Base-by-base conservation (phyloP, 2,888 invertebrate species). In the Siphonodentalium dalli region DNA sequence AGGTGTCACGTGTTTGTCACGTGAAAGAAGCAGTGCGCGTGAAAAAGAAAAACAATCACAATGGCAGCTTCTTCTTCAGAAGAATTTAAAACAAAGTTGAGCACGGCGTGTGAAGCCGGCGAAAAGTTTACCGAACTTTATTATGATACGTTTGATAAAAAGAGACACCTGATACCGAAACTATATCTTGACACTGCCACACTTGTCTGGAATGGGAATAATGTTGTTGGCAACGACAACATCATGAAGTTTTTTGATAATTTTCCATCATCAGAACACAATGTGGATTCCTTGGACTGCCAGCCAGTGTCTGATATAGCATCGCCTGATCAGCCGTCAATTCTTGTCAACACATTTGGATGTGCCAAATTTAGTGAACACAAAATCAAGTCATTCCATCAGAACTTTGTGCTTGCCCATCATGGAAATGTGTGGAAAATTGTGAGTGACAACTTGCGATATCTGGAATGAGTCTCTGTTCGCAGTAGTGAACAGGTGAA, bases 171-270 rank as follows among this genome's bases (percentile, higher is more conserved):
- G 13, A 61, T 93, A 78, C 86, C 88, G 0, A 89, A 89, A 73
- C 83, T 94, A 37, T 96, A 95, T 76, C 84, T 93, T 68, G 92
- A 93, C 39, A 87, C 88, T 23, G 93, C 90, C 6, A 84, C 89
- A n/a, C 83, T 94, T 45, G 88, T 92, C 38, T 97, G 94, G 95
- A 95, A 96, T 84, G 96, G 96, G 26, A 93, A 92, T 81, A 89
- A 90, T 6, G 85, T 90, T 0, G 87, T 85, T 47, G 93, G 93
- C 6, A 89, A 87, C 71, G 90, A 90, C 29, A 87, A 87, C 58
- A 93, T 97, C 51, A 89, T 91, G 72, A 91, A 91, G 73, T 95
- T 93, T 75, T 87, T 91, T 61, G 87, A 90, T 77, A 90, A 90
- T 63, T 83, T 96, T 51, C 95, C 96, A 2, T 82, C 88, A 0